These are phyloP conservation scores for Drosophila atripex DNA, from an alignment of 2,888 invertebrate species.

Conservation along the genomic window DNA sequence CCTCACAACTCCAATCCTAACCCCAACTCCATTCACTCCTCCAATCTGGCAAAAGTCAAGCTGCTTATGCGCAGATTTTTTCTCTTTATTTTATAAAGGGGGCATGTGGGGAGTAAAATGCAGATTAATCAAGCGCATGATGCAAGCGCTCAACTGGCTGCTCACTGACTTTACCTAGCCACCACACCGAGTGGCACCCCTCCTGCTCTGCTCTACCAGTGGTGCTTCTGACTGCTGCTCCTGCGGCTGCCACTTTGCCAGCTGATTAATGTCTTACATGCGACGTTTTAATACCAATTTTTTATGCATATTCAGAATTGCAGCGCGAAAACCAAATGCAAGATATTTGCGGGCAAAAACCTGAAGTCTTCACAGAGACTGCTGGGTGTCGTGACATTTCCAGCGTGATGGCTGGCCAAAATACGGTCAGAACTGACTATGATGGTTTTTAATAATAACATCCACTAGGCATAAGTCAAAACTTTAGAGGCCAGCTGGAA, in stretches of 20 bases:
- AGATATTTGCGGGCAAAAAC: conserved; percentile 56
- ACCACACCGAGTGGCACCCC: conserved; percentile 44
- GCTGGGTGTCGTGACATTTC: conserved; percentile 68
- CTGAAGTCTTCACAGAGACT: conserved; percentile 55
- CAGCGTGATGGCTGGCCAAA: conserved; percentile 53
- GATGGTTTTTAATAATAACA: neutral
- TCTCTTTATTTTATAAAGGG: neutral
- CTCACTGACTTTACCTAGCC: conserved; percentile 68
- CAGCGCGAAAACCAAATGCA: conserved; percentile 44
- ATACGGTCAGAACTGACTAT: neutral
- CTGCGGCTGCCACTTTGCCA: conserved; percentile 71
- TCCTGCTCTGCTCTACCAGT: neutral
- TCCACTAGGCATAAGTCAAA: neutral
- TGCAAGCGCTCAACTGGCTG: conserved; percentile 65
- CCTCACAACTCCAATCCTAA: conserved; percentile 34
- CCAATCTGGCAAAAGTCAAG: conserved; percentile 51
- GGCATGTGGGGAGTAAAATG: conserved; percentile 14
- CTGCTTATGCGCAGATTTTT: conserved; percentile 57
- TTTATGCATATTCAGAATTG: conserved; percentile 72
- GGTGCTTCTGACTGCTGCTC: conserved; percentile 51
- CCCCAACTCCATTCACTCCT: conserved; percentile 27
- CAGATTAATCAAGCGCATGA: conserved; percentile 76
- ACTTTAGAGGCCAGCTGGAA: neutral
- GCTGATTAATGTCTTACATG: conserved; percentile 79
- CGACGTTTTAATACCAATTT: conserved; percentile 80